Conservation (phyloP, 2,888 invertebrate species). For the Diplazon laetatorius region DNA sequence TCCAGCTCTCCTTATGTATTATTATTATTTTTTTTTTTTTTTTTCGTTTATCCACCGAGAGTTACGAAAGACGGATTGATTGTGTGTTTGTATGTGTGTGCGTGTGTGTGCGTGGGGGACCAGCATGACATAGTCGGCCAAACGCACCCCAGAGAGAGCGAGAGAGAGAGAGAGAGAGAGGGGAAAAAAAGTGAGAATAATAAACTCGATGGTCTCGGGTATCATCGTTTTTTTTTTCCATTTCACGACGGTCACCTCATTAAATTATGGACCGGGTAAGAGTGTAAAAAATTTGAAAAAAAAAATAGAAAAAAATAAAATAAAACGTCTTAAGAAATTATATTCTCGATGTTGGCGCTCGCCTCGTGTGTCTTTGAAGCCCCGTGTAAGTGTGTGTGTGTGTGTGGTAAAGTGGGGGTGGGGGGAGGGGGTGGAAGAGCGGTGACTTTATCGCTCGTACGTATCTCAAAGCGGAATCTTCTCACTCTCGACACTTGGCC, state of each 20-base stretch:
- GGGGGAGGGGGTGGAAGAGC: too few species aligned
- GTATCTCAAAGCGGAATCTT: slow-evolving; percentile 48
- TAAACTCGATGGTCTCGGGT: slow-evolving; percentile 41
- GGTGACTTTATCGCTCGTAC: slow-evolving; percentile 41
- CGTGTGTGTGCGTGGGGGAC: too few species aligned
- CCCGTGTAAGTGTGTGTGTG: too few species aligned
- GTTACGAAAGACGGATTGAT: too few species aligned
- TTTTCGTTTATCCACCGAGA: not conserved
- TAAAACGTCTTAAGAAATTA: slow-evolving; percentile 1
- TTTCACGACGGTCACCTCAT: slow-evolving; percentile 29
- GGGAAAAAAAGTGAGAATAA: slow-evolving; percentile 20
- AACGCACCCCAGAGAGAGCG: too few species aligned
- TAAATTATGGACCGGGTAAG: slow-evolving; percentile 43
- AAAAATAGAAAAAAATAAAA: too few species aligned
- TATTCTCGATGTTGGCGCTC: not conserved
- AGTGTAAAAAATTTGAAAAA: too few species aligned
- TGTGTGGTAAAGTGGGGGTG: too few species aligned
- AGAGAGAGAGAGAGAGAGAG: slow-evolving; percentile 4
- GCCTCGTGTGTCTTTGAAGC: slow-evolving; percentile 10
- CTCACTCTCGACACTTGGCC: slow-evolving; percentile 58
- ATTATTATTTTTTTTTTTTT: slow-evolving; percentile 33
- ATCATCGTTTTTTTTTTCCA: slow-evolving; percentile 11
- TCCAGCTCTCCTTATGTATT: slow-evolving; percentile 55
- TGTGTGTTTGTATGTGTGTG: too few species aligned
- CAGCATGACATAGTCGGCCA: too few species aligned